Base-by-base conservation (phyloP, 1,140 invertebrate species). In the Copidosoma floridanum region DNA sequence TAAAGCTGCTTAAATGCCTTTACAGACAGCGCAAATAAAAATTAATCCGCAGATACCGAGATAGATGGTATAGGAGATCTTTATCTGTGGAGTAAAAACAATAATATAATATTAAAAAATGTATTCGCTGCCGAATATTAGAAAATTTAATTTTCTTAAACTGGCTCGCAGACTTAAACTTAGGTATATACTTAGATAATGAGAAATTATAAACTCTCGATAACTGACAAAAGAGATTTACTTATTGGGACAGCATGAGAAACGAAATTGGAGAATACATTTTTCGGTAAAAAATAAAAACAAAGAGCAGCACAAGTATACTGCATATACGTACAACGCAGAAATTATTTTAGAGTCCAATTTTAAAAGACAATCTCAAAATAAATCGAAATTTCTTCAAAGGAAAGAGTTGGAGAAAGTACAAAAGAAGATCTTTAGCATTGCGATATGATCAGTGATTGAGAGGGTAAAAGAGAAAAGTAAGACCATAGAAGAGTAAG, bases 391-490 rank as follows among this genome's bases (percentile, higher is more conserved):
- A 10, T 32, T 16, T n/a, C 24, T 57, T 38, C 14, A n/a, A 63
- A n/a, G 24, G 44, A 60, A 47, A n/a, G n/a, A n/a, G n/a, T n/a
- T 23, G 40, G 59, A 63, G 59, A 41, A 43, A 67, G 59, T 56
- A 32, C 35, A 50, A 23, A 41, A 37, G 48, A n/a, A 41, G 54
- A 23, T 16, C 8, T 51, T 27, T n/a, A 20, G 38, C n/a, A n/a
- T n/a, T n/a, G n/a, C n/a, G n/a, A n/a, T n/a, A n/a, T 29, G 48
- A 29, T 59, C 65, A 62, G 63, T 24, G 51, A 64, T 67, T 67
- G 62, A 63, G 65, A 67, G 65, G 59, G 62, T 64, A 59, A 60
- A 57, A 44, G 14, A 18, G n/a, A n/a, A n/a, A n/a, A n/a, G n/a
- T n/a, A n/a, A n/a, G n/a, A n/a, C n/a, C n/a, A n/a, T n/a, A 32